Percentiles rank a stretch among this genome's conserved stretches.
These are phyloP conservation scores for Megamerina dolium DNA, from an alignment of 2,888 invertebrate genomes.

Conservation along the genomic window DNA sequence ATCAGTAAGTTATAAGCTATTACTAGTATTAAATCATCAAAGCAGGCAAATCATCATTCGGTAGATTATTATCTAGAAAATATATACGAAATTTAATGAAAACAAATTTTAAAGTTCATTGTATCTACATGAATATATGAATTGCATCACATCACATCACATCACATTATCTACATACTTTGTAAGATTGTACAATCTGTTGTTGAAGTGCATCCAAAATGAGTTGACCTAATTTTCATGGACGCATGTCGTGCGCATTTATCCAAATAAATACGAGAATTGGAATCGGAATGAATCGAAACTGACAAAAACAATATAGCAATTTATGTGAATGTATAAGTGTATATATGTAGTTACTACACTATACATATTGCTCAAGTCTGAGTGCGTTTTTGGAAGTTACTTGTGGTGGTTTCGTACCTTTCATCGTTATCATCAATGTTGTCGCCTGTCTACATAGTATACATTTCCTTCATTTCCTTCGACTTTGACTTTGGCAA, in stretches of 20 bases:
- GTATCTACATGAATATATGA: no score
- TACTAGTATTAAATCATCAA: no score
- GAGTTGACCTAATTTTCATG: slow-evolving; percentile 23
- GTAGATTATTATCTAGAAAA: no score
- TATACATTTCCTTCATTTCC: background rate
- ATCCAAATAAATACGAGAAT: background rate
- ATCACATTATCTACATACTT: slow-evolving; percentile 44
- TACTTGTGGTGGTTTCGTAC: background rate
- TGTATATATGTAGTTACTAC: background rate
- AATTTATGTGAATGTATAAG: slow-evolving; percentile 15
- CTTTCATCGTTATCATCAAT: no score
- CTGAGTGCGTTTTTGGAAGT: slow-evolving; percentile 6
- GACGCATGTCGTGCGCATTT: slow-evolving; percentile 6
- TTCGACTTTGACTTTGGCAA: slow-evolving; percentile 30
- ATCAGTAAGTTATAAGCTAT: no score
- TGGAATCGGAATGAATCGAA: no score
- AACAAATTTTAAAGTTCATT: no score
- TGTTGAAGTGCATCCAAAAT: slow-evolving; percentile 19
- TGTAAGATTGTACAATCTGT: no score
- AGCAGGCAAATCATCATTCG: no score
- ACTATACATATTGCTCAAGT: slow-evolving; percentile 3
- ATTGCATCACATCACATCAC: no score
- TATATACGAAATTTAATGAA: no score
- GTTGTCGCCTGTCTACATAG: no score
- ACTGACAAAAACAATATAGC: slow-evolving; percentile 39